Evolutionary conservation across 2,113 vertebrate genomes (phyloP), one percentile per base, ranked within the genome.

Genomic region (Gobio gobio): DNA sequence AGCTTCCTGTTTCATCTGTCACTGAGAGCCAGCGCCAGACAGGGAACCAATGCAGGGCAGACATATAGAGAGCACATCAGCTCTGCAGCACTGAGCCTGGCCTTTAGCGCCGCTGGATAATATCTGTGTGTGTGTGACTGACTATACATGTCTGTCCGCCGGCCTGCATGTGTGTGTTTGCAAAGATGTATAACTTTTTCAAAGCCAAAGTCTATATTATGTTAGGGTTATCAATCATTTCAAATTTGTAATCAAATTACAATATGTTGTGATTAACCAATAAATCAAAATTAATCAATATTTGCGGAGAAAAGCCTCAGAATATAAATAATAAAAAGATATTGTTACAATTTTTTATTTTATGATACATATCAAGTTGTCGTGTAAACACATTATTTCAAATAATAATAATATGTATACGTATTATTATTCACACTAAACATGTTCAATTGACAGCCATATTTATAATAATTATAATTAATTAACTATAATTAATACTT

Each of bases 1-100:
- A 83, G 43, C 16, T 58, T 45, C 14, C 29, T 49, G 56, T 78
- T 85, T 85, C 78, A 82, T 77, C 58, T 82, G 83, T 85, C 83
- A 85, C 36, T 10, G 16, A 70, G 70, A 73, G 66, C 43, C 29
- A 63, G 29, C 20, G 56, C 64, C 66, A 83, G 82, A 74, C 40
- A 61, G 63, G 29, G 58, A 47, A 16, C 18, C 26, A 66, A 74
- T 45, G n/a, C 86, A 43, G 74, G 63, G 59, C 49, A 83, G 51
- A 54, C 9, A 29, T 29, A 86, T 45, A 76, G 22, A 24, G 43
- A 63, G 49, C 64, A 64, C 58, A 51, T 51, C 70, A 61, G 74
- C 79, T 47, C 43, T 26, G 68, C n/a, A 49, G 72, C 72, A 43
- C 59, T 64, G 78, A 80, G 58, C 58, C 40, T 80, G 58, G 58